Evolutionary conservation across 1,140 invertebrate species (phyloP), one percentile per base, ranked within the genome.

Genomic region (Micrasema minimum): DNA sequence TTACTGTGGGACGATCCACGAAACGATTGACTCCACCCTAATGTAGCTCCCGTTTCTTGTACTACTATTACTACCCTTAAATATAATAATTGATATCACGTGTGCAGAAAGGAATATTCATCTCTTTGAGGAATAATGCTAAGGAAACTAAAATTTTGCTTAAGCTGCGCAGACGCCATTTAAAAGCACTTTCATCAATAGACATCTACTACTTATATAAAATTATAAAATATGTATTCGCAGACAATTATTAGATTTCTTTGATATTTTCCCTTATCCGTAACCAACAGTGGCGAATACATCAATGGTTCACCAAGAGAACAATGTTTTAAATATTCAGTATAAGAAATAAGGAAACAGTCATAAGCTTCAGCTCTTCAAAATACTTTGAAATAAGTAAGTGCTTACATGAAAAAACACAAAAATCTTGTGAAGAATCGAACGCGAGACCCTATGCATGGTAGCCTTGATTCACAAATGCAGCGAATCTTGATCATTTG

Each of bases 61-160:
- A 38, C 31, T 38, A 16, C 3, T 7, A 7, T 31, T 31, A 31
- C 51, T 37, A 18, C 35, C 55, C 55, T 38, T 38, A 38, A 2
- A 41, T 18, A 59, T 16, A 14, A 31, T 66, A 66, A 66, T 66
- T 66, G 62, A 37, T 35, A 45, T 66, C 62, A 66, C 62, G 62
- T 66, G 62, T 66, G 62, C 14, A 2, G 48, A 55, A 55, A 55
- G 26, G 11, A 31, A 55, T n/a, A 9, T 55, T 55, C 51, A 55
- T 55, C 51, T 23, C 51, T 55, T 55, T 51, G 6, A 23, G 9
- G 4, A n/a, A n/a, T n/a, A 11, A 2, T 1, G 1, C 48, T 51
- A 1, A 23, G 11, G 16, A 26, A 9, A 12, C 20, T 51, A 20
- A 6, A 55, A 1, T n/a, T n/a, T n/a, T n/a, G 12, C 23, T 50